These are phyloP conservation scores for Lophius americanus DNA, from an alignment of 2,797 vertebrate species.

Conservation along the genomic window DNA sequence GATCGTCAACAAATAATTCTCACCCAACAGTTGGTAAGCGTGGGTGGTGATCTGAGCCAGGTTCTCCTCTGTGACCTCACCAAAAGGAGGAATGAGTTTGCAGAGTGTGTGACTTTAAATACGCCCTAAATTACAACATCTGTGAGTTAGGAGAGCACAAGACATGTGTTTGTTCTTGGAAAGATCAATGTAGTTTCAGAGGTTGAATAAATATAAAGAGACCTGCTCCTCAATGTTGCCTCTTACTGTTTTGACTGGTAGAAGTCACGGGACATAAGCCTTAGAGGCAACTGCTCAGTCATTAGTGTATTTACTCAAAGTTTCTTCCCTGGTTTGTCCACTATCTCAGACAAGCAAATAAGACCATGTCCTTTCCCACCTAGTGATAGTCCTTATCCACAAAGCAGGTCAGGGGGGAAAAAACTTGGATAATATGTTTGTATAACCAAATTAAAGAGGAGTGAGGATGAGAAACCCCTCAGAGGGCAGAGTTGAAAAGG, in stretches of 20 bases:
- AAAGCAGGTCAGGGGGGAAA: neutral
- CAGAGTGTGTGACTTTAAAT: too few relatives aligned
- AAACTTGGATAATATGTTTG: constrained; percentile 5
- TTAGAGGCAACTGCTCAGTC: constrained; percentile 7
- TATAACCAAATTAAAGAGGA: constrained; percentile 40
- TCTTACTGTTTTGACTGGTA: constrained; percentile 22
- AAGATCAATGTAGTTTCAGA: constrained; percentile 4
- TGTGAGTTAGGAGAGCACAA: too few relatives aligned
- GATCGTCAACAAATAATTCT: too few relatives aligned
- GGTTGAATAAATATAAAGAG: constrained; percentile 14
- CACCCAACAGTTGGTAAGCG: too few relatives aligned
- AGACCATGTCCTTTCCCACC: too few relatives aligned
- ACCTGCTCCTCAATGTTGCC: neutral
- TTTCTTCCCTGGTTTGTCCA: constrained; percentile 44
- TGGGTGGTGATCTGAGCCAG: too few relatives aligned
- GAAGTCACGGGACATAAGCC: neutral
- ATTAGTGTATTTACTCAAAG: constrained; percentile 12
- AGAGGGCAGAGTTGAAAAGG: neutral
- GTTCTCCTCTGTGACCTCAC: too few relatives aligned
- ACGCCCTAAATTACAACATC: too few relatives aligned
- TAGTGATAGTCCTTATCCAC: too few relatives aligned
- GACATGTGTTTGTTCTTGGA: too few relatives aligned
- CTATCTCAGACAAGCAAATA: constrained; percentile 10
- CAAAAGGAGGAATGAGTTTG: too few relatives aligned
- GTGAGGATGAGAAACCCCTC: constrained; percentile 19